Percentiles rank a stretch among this genome's conserved stretches.
These are phyloP conservation scores for Lophochroa leadbeateri DNA, from an alignment of 2,113 vertebrate genomes.

Conservation along the genomic window DNA sequence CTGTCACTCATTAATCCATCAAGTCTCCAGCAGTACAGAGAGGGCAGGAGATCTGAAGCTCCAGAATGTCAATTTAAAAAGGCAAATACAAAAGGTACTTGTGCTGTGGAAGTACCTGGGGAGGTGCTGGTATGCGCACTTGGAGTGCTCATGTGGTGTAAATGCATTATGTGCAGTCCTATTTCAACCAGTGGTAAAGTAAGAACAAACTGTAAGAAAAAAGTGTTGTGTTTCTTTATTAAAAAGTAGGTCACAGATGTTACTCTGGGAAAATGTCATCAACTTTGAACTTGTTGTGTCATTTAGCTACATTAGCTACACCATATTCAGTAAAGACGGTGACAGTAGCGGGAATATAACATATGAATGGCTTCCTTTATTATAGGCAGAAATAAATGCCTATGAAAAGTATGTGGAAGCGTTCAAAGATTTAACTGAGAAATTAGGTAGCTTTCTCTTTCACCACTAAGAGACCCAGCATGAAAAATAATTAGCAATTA, in stretches of 20 bases:
- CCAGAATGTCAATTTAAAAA: background rate
- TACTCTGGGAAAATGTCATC: background rate
- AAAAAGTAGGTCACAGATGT: background rate
- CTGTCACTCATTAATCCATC: background rate
- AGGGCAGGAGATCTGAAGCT: background rate
- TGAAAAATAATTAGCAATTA: background rate
- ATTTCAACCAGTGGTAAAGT: background rate
- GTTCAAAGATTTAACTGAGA: background rate
- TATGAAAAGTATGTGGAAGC: background rate
- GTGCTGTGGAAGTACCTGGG: background rate
- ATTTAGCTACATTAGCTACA: background rate
- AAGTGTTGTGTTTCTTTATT: background rate
- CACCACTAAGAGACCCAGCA: background rate
- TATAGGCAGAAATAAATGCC: background rate
- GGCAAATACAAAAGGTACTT: background rate
- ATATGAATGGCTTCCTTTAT: background rate
- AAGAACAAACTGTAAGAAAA: background rate
- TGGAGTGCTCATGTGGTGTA: background rate
- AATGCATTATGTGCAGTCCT: background rate
- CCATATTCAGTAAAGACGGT: background rate
- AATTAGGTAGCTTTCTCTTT: background rate
- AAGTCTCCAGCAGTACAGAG: background rate
- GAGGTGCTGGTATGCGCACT: background rate
- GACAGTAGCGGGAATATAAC: background rate
- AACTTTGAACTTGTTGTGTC: background rate